Percentiles rank a stretch among this genome's conserved stretches.
These are phyloP conservation scores for Mionectes olivaceus DNA, from an alignment of 2,797 vertebrate species.

Conservation along the genomic window DNA sequence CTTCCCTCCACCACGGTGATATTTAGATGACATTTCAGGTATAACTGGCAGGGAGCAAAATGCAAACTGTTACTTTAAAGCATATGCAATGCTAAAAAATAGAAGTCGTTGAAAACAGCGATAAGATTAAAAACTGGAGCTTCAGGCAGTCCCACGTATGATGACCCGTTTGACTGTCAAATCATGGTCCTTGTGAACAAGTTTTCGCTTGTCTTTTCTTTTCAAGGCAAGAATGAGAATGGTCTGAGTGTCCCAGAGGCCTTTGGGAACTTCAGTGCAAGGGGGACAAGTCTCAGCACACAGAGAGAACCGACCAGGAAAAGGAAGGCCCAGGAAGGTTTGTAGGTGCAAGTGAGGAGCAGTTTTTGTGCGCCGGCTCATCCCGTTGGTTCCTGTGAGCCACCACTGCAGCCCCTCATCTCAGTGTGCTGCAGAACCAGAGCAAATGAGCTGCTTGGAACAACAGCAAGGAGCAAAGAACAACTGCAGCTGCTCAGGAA, in stretches of 20 bases:
- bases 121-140: conserved; percentile 2
- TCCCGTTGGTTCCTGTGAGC: conserved; percentile 6
- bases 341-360: neutral
- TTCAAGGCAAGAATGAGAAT: neutral
- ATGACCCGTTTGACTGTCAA: conserved; percentile 6
- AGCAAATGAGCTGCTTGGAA: conserved; percentile 23
- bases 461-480: conserved; percentile 15
- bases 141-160: neutral
- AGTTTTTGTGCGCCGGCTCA: neutral
- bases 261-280: neutral
- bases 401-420: neutral
- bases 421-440: neutral
- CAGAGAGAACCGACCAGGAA: neutral
- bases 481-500: neutral
- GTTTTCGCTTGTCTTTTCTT: neutral
- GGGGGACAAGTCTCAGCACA: too few relatives aligned
- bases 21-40: conserved; percentile 67
- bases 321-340: neutral
- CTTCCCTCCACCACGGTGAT: neutral
- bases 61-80: conserved; percentile 50
- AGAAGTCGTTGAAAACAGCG: neutral
- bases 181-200: neutral
- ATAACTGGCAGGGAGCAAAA: conserved; percentile 31
- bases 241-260: neutral
- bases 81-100: conserved; percentile 3